A percentile compares a stretch with the other conserved stretches of the same genome.
These are phyloP conservation scores for Tipula lateralis DNA, from an alignment of 2,888 invertebrate genomes.

Conservation along the genomic window DNA sequence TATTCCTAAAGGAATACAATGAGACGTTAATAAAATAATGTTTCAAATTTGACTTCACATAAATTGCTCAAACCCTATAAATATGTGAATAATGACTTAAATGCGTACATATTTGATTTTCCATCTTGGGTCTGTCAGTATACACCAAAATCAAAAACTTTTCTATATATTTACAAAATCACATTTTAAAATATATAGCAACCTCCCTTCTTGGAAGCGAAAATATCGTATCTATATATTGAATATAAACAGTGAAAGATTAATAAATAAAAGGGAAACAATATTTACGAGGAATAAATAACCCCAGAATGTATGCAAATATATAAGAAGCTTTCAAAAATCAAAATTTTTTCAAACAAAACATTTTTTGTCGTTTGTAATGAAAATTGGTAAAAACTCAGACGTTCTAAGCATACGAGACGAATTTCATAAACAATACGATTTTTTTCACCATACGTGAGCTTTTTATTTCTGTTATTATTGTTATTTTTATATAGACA, in stretches of 20 bases:
- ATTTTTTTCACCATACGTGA: not conserved
- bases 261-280: not conserved
- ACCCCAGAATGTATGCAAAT: not conserved
- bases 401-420: not conserved
- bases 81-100: not conserved
- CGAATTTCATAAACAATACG: not conserved
- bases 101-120: not conserved
- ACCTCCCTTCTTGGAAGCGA: not conserved
- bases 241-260: not conserved
- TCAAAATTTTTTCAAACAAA: not conserved
- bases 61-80: not conserved
- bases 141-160: not conserved
- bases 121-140: not conserved
- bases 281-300: not conserved
- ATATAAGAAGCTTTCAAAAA: not conserved
- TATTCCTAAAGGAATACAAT: too few relatives aligned
- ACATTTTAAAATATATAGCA: not conserved
- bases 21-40: too few relatives aligned
- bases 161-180: not conserved
- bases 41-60: too few relatives aligned
- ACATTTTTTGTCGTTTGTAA: not conserved
- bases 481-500: not conserved
- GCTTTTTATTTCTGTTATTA: not conserved
- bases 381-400: not conserved
- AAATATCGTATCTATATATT: not conserved